Percentiles rank a stretch among this genome's conserved stretches.
These are phyloP conservation scores for Peromyscus maniculatus DNA, from an alignment of 2,113 vertebrate species.

Conservation along the genomic window DNA sequence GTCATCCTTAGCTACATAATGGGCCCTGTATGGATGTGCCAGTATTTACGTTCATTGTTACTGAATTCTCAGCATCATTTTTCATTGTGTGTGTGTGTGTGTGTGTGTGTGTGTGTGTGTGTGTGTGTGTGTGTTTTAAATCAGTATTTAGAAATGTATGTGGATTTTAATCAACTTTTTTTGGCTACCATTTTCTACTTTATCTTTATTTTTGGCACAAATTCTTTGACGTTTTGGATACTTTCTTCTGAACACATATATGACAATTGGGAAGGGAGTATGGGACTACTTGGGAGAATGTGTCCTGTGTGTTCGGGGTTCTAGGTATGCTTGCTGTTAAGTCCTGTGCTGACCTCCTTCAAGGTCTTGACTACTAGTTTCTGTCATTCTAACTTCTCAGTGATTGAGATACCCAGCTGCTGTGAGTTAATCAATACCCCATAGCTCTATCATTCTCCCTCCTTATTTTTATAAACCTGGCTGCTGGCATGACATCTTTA, in stretches of 20 bases:
- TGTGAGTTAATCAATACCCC: neutral
- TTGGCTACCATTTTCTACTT: neutral
- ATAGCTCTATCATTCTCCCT: neutral
- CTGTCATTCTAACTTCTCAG: neutral
- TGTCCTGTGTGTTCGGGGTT: neutral
- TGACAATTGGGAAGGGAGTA: neutral
- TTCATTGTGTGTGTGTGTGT: neutral
- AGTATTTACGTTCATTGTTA: neutral
- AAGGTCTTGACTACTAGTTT: neutral
- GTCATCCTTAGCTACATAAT: neutral
- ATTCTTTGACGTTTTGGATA: neutral
- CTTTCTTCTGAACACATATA: neutral
- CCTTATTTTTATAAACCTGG: neutral
- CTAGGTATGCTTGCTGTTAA: neutral
- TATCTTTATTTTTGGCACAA: slow-evolving; percentile 1
- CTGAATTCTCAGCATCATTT: neutral
- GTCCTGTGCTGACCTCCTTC: neutral
- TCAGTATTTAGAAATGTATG: neutral
- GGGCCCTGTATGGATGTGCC: neutral
- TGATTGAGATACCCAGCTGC: neutral
- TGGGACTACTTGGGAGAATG: neutral
- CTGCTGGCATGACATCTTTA: neutral
- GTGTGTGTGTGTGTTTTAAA: neutral
- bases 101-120: neutral
- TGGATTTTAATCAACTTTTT: slow-evolving; percentile 2